These are phyloP conservation scores for Todiramphus saurophagus DNA, from an alignment of 2,113 vertebrate species.

Conservation along the genomic window DNA sequence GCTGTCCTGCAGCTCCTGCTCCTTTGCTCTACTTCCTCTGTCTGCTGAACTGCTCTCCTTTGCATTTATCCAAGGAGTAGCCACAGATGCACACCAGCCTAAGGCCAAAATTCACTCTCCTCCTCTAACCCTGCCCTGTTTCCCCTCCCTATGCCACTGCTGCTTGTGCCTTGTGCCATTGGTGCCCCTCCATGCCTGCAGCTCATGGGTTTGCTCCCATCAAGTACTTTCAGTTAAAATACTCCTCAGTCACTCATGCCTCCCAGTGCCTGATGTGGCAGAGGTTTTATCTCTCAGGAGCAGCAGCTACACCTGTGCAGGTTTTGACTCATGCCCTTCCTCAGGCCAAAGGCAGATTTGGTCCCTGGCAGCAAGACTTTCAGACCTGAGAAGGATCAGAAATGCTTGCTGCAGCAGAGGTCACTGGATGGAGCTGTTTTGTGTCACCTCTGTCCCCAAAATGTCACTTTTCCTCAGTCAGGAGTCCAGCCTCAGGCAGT, in stretches of 20 bases:
- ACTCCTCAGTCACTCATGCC: not conserved
- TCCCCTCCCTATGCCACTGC: accelerated
- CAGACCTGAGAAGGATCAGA: not conserved
- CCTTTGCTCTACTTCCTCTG: not conserved
- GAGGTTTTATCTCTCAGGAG: not conserved
- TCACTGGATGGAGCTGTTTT: not conserved
- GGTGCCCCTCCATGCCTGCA: not conserved
- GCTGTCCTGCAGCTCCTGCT: not conserved
- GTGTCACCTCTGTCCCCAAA: not conserved
- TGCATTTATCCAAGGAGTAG: not conserved
- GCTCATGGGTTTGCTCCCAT: not conserved
- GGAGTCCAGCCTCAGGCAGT: not conserved
- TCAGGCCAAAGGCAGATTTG: not conserved
- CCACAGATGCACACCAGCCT: not conserved
- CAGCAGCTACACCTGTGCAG: not conserved
- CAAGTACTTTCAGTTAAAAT: not conserved
- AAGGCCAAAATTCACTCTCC: not conserved
- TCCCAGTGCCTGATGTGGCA: accelerated
- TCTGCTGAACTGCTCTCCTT: not conserved
- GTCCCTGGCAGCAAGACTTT: not conserved
- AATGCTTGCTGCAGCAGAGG: not conserved
- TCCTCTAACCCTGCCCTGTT: not conserved
- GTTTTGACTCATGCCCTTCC: not conserved
- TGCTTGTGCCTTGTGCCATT: not conserved
- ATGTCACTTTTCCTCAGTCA: not conserved